Evolutionary conservation across 2,797 vertebrate species (phyloP), one percentile per base, ranked within the genome.

Genomic region (Sitta carolinensis): DNA sequence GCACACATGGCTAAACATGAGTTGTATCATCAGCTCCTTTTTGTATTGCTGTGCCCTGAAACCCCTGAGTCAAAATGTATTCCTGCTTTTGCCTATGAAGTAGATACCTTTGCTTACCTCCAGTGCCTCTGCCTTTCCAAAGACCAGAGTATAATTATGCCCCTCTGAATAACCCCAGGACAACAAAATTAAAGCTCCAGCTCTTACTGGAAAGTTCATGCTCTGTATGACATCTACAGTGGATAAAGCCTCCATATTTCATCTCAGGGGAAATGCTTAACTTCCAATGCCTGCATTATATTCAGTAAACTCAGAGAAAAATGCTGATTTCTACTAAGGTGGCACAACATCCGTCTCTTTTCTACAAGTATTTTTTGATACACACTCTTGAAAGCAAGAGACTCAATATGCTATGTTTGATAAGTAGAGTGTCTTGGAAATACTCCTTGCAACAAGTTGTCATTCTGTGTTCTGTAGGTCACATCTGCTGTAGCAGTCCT

Each of bases 41-140:
- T 78, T 81, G 38, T 88, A 63, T 59, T 73, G 70, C 92, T 90
- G 25, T 79, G 63, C 1, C 6, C 63, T 82, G 30, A 88, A 74
- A 3, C 72, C 63, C 72, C 38, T 34, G 66, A 90, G 84, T 86
- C 42, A 78, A 84, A 94, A 88, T 86, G 38, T 81, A 57, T 90
- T 89, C 59, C 48, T 79, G 40, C 52, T 88, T 73, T 72, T 96
- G n/a, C 59, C 87, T 96, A 96, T 96, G 92, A 96, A 94, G 83
- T 90, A 64, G 59, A 40, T 86, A 82, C 45, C 57, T 96, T 93
- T 95, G 94, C 23, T 48, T 48, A 57, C 18, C 42, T n/a, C 9
- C 9, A 48, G 34, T 57, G 34, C 34, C 34, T 67, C 52, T 57
- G 43, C 19, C 57, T 57, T 67, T 67, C 52, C 19, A 40, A 67